These are phyloP conservation scores for Zalophus californianus DNA, from an alignment of 2,797 vertebrate genomes.

Conservation along the genomic window DNA sequence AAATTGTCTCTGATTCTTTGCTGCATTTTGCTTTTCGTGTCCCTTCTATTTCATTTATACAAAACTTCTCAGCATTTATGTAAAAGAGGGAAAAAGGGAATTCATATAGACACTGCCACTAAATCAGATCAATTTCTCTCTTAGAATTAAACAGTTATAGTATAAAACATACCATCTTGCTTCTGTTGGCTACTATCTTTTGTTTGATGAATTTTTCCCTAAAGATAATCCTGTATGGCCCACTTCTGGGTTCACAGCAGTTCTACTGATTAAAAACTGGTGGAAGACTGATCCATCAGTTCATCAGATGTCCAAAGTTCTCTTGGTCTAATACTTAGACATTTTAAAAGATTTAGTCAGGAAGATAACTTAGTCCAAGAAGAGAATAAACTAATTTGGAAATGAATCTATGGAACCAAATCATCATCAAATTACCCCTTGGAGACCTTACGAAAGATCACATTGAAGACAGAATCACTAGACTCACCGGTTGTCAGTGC, in stretches of 20 bases:
- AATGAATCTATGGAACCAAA: background rate
- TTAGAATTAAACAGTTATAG: conserved; percentile 23
- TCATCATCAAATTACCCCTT: background rate
- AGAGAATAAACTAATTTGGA: conserved; percentile 15
- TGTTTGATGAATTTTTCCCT: background rate
- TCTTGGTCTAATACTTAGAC: conserved; percentile 31
- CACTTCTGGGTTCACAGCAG: background rate
- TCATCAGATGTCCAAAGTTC: background rate
- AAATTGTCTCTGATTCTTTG: background rate
- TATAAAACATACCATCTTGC: background rate
- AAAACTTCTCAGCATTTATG: background rate
- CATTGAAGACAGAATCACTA: background rate
- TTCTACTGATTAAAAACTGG: background rate
- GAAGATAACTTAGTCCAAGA: conserved; percentile 42
- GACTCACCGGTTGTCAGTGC: conserved; percentile 97
- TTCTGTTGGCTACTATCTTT: background rate
- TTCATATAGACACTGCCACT: background rate
- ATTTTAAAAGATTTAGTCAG: background rate
- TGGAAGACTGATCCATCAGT: background rate
- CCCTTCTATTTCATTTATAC: background rate
- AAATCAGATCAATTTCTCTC: conserved; percentile 15
- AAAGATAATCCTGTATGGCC: background rate
- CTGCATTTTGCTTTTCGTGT: background rate
- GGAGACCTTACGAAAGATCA: background rate
- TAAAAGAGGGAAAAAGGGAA: background rate